These are phyloP conservation scores for Tribolium madens DNA, from an alignment of 1,140 invertebrate genomes.

Conservation along the genomic window DNA sequence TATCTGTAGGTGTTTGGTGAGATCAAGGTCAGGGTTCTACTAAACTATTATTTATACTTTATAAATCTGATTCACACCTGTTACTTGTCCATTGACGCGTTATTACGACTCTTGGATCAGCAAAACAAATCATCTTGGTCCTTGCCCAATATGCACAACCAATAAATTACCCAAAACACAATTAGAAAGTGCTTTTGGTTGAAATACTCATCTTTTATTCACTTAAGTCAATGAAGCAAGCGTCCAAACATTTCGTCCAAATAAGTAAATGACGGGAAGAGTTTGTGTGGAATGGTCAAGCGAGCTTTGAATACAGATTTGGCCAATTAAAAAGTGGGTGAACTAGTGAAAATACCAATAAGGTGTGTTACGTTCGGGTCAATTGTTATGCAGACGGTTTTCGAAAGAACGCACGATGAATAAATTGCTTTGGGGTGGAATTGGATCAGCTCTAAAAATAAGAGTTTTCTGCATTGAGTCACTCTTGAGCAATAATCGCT, in stretches of 20 bases:
- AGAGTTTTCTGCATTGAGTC: background rate
- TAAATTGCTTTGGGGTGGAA: background rate
- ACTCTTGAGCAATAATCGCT: conserved; percentile 18
- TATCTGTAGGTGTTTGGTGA: background rate
- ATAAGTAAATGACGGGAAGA: background rate
- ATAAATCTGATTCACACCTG: background rate
- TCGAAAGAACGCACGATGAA: background rate
- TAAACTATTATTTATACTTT: background rate
- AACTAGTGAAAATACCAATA: conserved; percentile 22
- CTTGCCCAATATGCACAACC: background rate
- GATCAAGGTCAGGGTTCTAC: background rate
- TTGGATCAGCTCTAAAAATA: background rate
- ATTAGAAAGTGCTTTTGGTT: background rate
- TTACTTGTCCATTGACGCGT: background rate
- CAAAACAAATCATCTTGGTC: background rate
- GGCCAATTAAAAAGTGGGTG: conserved; percentile 16
- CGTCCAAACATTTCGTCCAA: background rate
- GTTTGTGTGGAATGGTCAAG: background rate
- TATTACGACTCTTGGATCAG: background rate
- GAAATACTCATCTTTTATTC: background rate
- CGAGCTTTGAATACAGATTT: conserved; percentile 17
- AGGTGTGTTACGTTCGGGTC: conserved; percentile 2
- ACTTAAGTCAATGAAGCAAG: background rate
- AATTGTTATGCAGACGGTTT: conserved; percentile 18
- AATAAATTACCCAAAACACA: background rate